phyloP scores from a whole-genome alignment of 2,113 vertebrate genomes.

The Petromus typicus region DNA sequence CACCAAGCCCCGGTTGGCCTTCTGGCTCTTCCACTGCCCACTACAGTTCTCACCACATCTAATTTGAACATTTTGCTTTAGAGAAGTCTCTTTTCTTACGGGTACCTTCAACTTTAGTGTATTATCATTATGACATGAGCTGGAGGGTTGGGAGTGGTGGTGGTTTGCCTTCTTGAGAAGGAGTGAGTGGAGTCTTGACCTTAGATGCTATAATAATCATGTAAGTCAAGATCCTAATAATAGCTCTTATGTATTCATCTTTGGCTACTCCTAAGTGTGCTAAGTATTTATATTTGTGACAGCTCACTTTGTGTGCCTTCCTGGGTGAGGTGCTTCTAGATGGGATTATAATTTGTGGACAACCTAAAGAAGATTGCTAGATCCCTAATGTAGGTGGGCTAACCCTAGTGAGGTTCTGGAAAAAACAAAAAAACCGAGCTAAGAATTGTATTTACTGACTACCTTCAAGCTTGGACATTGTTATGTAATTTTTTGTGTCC shows the following conservation, averaged over 20 bases:
- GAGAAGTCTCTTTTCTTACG: neutral
- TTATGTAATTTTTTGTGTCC: neutral
- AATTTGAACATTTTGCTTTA: neutral
- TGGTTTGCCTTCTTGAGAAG: neutral
- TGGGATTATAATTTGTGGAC: neutral
- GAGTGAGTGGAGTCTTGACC: neutral
- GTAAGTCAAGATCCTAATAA: neutral
- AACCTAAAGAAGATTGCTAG: neutral
- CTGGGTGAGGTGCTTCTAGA: neutral
- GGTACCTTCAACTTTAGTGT: neutral
- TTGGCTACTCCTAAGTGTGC: neutral
- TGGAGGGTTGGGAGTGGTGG: neutral
- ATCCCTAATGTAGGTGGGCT: neutral
- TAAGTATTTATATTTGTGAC: neutral
- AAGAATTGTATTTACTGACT: neutral
- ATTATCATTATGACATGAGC: neutral
- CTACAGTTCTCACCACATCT: neutral
- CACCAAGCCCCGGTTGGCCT: neutral
- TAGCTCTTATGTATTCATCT: neutral
- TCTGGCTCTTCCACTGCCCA: neutral
- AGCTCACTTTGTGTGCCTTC: neutral
- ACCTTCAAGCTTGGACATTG: neutral
- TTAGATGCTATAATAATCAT: neutral
- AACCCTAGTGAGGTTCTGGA: neutral
- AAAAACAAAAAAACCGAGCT: neutral